Evolutionary conservation across 2,797 vertebrate genomes (phyloP).

Genomic region (Gymnodraco acuticeps): DNA sequence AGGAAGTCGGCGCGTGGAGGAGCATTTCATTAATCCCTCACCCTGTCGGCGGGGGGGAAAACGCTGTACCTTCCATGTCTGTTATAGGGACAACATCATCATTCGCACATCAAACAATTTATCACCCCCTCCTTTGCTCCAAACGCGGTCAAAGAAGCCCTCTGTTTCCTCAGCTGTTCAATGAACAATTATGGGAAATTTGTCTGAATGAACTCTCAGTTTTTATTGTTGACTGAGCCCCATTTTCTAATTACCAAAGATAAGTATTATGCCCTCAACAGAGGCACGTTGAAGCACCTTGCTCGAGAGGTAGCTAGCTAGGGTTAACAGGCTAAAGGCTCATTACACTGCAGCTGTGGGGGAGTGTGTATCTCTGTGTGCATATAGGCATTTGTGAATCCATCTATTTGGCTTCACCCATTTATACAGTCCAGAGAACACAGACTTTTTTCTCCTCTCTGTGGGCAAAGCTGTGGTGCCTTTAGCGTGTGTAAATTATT

Average conservation of each 20-base stretch:
- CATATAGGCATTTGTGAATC: slow-evolving; percentile 25
- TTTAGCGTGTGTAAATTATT: slow-evolving; percentile 73
- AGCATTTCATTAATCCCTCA: slow-evolving; percentile 99
- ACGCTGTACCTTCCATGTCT: slow-evolving; percentile 95
- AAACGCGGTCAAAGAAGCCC: slow-evolving; percentile 48
- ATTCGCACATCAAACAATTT: slow-evolving; percentile 95
- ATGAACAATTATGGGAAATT: slow-evolving; percentile 90
- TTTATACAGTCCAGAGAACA: slow-evolving; percentile 23
- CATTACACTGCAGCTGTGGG: slow-evolving; percentile 36
- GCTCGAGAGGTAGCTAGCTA: slow-evolving; percentile 40
- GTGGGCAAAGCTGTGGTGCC: slow-evolving; percentile 35
- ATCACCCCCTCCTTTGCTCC: slow-evolving; percentile 85
- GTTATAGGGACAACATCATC: slow-evolving; percentile 97
- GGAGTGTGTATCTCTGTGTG: slow-evolving; percentile 21
- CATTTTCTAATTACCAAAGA: slow-evolving; percentile 92
- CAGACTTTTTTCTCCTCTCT: slow-evolving; percentile 5
- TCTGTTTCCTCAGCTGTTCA: slow-evolving; percentile 61
- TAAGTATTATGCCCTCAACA: slow-evolving; percentile 92
- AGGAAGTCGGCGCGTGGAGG: slow-evolving; percentile 97
- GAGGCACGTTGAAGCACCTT: slow-evolving; percentile 80
- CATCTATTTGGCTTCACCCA: slow-evolving; percentile 22
- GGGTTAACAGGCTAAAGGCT: slow-evolving; percentile 48
- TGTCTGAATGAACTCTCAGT: slow-evolving; percentile 91
- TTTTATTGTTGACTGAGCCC: slow-evolving; percentile 92
- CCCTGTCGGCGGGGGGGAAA: slow-evolving; percentile 83